Evolutionary conservation across 2,113 vertebrate species (phyloP).

Genomic region (Melospiza georgiana): DNA sequence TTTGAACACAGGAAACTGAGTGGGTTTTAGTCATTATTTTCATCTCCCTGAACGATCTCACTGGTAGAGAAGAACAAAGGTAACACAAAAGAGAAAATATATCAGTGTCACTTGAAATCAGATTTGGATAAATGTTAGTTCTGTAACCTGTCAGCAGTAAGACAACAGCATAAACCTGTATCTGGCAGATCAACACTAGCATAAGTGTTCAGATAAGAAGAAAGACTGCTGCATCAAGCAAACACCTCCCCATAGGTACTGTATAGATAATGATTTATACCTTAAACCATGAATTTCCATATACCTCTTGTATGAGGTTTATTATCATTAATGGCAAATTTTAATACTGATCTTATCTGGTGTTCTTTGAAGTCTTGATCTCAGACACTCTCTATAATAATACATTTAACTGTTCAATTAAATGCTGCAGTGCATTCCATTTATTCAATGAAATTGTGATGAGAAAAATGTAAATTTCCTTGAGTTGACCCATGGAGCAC

Average conservation of each 20-base stretch:
- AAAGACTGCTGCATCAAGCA: background rate
- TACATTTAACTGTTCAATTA: background rate
- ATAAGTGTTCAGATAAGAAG: background rate
- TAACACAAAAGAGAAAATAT: background rate
- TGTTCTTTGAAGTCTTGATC: background rate
- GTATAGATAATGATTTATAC: background rate
- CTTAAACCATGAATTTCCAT: background rate
- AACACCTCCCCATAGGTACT: background rate
- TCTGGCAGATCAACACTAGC: rapidly evolving
- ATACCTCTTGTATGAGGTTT: background rate
- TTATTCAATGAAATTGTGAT: background rate
- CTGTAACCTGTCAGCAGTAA: background rate
- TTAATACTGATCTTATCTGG: background rate
- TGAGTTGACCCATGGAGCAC: background rate
- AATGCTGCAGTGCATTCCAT: background rate
- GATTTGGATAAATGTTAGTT: background rate
- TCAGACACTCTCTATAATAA: background rate
- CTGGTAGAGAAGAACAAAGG: background rate
- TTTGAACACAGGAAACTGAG: background rate
- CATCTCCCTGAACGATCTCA: background rate
- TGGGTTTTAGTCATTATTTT: background rate
- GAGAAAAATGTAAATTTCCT: background rate
- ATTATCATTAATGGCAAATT: background rate
- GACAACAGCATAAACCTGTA: background rate
- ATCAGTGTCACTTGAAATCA: background rate